Percentiles rank a stretch among this genome's conserved stretches.
Conservation (phyloP, 64 coral and sea anemone genomes). For the Catalaphyllia jardinei region DNA sequence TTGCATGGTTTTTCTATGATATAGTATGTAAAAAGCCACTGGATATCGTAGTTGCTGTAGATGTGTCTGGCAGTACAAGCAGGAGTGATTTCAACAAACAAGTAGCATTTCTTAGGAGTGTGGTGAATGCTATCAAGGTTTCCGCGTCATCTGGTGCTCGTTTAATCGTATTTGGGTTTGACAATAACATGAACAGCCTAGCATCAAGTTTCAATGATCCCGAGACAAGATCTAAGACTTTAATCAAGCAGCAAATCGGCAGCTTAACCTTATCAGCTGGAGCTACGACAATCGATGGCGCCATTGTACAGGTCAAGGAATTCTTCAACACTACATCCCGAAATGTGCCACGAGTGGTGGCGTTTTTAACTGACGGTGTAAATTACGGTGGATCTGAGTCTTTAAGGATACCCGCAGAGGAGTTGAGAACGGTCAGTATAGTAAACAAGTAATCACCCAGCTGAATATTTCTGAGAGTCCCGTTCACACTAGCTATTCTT, state of each 20-base stretch:
- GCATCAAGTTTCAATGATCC: not conserved
- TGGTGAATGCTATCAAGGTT: not conserved
- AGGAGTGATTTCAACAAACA: not conserved
- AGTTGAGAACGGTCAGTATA: conserved; percentile 11
- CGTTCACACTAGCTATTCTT: too few relatives aligned
- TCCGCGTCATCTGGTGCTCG: not conserved
- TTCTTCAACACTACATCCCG: not conserved
- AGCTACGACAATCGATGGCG: not conserved
- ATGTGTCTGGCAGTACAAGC: conserved; percentile 6
- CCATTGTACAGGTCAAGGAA: not conserved
- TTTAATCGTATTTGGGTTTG: not conserved
- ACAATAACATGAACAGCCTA: not conserved
- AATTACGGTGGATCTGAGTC: not conserved
- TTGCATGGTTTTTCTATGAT: not conserved
- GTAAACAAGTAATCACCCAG: not conserved
- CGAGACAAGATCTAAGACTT: not conserved
- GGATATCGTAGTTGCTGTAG: conserved; percentile 18
- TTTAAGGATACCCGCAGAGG: not conserved
- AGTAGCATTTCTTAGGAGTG: not conserved
- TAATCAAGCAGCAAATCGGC: not conserved
- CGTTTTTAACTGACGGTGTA: conserved; percentile 26
- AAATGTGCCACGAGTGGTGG: not conserved
- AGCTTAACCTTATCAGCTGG: not conserved
- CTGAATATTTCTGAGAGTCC: not conserved
- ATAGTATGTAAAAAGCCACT: not conserved